Base-by-base conservation (phyloP, 2,113 vertebrate genomes). In the Electrona antarctica region DNA sequence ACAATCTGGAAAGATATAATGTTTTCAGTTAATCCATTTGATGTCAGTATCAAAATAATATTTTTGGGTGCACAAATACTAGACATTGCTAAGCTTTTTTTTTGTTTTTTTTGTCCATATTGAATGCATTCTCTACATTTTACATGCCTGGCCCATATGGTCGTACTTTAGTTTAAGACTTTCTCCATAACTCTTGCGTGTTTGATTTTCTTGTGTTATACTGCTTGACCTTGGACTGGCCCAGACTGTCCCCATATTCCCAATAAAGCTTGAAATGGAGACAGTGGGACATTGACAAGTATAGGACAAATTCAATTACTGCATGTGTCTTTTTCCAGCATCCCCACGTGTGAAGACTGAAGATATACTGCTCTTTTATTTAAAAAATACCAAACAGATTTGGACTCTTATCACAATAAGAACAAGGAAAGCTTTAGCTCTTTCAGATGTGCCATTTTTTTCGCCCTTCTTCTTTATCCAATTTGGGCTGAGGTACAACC, bases 131-230 rank as follows among this genome's bases (percentile, higher is more conserved):
- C 21, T 73, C 58, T 54, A 50, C 57, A 60, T 49, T 21, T 70
- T 65, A 13, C 72, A 73, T 61, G 28, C 45, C 55, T 52, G 41
- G 54, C 46, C 73, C 81, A 82, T 81, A 67, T 80, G 83, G 76
- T 51, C 73, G 7, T 68, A 63, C 71, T 78, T 77, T 72, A 79
- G 52, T 69, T 73, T 14, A 76, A 80, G 56, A 63, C 60, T 50
- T 74, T 79, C 54, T 60, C 61, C 52, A 48, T 15, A 60, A 77
- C 60, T 75, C 60, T 73, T 59, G 60, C 46, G 46, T 50, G 13
- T 54, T 64, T 62, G 59, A 67, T 68, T 65, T 67, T 62, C 60
- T 66, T 60, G 33, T 76, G 64, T 83, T 77, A 70, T 74, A 77
- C 3, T 54, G 69, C 5, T 64, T 79, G 80, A 87, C 57, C 69